Evolutionary conservation across 1,140 invertebrate genomes (phyloP), one percentile per base, ranked within the genome.

Genomic region (Dreissena rostriformis): DNA sequence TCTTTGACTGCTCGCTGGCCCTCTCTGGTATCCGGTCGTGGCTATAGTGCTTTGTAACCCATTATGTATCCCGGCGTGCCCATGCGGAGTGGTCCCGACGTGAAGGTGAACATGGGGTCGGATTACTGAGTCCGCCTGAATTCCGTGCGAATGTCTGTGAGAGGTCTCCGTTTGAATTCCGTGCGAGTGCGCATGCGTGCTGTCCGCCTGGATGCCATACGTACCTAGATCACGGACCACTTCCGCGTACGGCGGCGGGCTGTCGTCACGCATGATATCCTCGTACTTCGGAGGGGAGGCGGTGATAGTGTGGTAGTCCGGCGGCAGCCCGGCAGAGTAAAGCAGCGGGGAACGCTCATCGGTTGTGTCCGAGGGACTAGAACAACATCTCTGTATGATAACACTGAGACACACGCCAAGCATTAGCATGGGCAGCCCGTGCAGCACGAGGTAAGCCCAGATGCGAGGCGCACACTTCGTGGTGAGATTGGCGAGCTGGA

Each of bases 261-360:
- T 68, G 39, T n/a, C 52, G 4, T 29, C 24, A 49, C 67, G 55
- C 1, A 72, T 24, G 22, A 81, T 72, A 24, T 81, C 78, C 29
- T 81, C 78, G 57, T 81, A 81, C 29, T 81, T 81, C 29, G 78
- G 78, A 22, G 78, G 78, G 17, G 55, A 66, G n/a, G 6, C 6
- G 15, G 55, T 24, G 14, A 81, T 68, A 15, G 52, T 63, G 12
- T 22, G 26, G 52, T 81, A 81, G 22, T 29, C 49, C 28, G 78
- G 78, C 24, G 78, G 78, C 28, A 68, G 53, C 15, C 19, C 11
- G 12, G 51, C 67, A 49, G 12, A 11, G 29, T 72, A 72, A 5
- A 81, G 29, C 53, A 81, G 57, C 49, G 78, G 49, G 29, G 78
- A 63, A 15, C 53, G 55, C 66, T 81, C 78, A 6, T 28, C 66